Conservation (phyloP, 2,113 vertebrate genomes). For the Bombycilla garrulus region DNA sequence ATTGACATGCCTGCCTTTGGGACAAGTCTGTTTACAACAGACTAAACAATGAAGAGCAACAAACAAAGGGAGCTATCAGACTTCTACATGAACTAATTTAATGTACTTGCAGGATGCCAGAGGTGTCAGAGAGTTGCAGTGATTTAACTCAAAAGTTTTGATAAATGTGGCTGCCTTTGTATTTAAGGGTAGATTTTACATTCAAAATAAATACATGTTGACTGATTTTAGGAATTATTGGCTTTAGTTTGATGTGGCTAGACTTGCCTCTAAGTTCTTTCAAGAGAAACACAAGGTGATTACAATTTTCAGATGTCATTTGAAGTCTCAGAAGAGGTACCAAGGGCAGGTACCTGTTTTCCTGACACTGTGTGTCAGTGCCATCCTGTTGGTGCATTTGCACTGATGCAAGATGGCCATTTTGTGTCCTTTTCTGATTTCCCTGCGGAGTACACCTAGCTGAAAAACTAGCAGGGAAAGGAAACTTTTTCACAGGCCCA, state of each 20-base stretch:
- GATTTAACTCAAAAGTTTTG: background rate
- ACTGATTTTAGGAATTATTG: background rate
- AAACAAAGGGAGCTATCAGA: background rate
- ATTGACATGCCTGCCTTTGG: background rate
- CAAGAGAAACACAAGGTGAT: background rate
- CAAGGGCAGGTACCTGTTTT: background rate
- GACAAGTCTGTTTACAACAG: background rate
- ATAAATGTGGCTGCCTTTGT: background rate
- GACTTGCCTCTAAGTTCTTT: background rate
- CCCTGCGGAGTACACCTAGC: background rate
- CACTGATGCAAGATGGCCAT: rapidly evolving
- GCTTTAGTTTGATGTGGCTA: background rate
- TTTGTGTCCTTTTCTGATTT: background rate
- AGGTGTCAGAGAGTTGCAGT: background rate
- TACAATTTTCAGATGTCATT: background rate
- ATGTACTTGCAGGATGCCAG: background rate
- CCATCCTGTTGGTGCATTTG: background rate
- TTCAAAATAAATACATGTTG: background rate
- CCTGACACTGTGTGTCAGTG: background rate
- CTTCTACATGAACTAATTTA: background rate
- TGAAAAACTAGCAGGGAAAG: background rate
- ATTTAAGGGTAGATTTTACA: background rate
- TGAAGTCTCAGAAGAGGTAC: background rate
- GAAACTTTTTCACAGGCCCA: background rate
- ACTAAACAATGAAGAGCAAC: background rate